Conservation (phyloP, 2,888 invertebrate genomes). For the Fissipunctia ypsillon region DNA sequence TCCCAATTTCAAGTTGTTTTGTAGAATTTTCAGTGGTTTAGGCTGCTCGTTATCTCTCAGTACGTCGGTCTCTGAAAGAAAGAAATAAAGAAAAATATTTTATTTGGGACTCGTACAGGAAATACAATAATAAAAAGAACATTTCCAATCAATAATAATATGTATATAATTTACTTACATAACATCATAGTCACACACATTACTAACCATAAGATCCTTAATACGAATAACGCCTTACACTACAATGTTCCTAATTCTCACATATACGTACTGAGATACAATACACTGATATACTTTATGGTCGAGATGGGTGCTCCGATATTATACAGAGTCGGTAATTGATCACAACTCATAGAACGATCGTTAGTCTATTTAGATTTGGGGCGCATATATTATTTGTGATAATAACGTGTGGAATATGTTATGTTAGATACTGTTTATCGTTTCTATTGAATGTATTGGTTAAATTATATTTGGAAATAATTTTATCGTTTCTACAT, state of each 20-base stretch:
- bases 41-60: neutral
- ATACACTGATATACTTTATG: constrained; percentile 76
- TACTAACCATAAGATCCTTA: too few relatives aligned
- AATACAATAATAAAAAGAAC: too few relatives aligned
- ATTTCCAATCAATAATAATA: too few relatives aligned
- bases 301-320: constrained; percentile 79
- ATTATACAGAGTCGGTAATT: constrained; percentile 74
- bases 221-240: constrained; percentile 16
- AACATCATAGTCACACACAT: too few relatives aligned
- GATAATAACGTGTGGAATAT: constrained; percentile 59
- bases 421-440: constrained; percentile 51
- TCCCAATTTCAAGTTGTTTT: neutral
- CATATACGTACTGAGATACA: constrained; percentile 57
- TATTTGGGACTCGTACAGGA: too few relatives aligned
- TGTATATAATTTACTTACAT: too few relatives aligned
- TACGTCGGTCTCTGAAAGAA: too few relatives aligned
- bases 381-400: constrained; percentile 75
- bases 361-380: constrained; percentile 75
- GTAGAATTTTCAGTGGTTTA: neutral
- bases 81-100: too few relatives aligned
- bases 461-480: constrained; percentile 29
- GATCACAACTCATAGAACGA: constrained; percentile 64
- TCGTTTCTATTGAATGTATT: constrained; percentile 42
- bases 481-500: constrained; percentile 23
- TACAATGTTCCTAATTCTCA: constrained; percentile 31